Conservation (phyloP, 2,888 invertebrate species). For the Pseudococcus jackbeardsleyi region DNA sequence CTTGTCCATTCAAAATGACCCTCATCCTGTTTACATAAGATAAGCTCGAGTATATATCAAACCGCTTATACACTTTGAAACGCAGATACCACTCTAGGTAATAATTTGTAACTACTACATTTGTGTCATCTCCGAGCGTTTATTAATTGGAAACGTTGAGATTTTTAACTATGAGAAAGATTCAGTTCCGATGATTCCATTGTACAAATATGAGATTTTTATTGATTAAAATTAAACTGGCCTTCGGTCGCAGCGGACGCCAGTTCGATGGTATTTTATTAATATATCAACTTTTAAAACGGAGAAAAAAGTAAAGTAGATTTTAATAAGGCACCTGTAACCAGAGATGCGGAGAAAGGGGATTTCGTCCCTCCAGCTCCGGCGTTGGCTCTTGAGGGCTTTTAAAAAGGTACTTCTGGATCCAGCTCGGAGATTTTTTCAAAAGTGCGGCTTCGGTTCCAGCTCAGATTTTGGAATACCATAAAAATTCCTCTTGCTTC, state of each 20-base stretch:
- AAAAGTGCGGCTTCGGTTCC: too few relatives aligned
- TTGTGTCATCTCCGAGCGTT: constrained; percentile 16
- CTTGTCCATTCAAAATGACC: constrained; percentile 37
- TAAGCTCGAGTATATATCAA: constrained; percentile 7
- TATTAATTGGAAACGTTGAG: constrained; percentile 15
- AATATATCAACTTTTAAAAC: not conserved
- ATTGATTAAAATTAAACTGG: constrained; percentile 12
- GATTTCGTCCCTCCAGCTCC: too few relatives aligned
- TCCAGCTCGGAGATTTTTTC: too few relatives aligned
- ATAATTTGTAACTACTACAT: constrained; percentile 33
- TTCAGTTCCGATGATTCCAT: not conserved
- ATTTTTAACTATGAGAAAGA: constrained; percentile 29
- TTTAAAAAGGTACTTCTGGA: too few relatives aligned
- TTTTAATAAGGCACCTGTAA: not conserved
- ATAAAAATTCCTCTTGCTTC: too few relatives aligned
- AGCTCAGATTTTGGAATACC: too few relatives aligned
- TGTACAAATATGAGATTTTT: constrained; percentile 33
- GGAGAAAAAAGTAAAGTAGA: not conserved
- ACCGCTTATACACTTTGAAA: not conserved
- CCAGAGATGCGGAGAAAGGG: too few relatives aligned
- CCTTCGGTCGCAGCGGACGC: not conserved
- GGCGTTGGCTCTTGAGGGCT: too few relatives aligned
- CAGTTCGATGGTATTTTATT: not conserved
- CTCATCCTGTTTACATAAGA: constrained; percentile 36
- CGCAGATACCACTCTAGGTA: not conserved